Base-by-base conservation (phyloP, 1,140 invertebrate genomes). In the Nasonia longicornis region DNA sequence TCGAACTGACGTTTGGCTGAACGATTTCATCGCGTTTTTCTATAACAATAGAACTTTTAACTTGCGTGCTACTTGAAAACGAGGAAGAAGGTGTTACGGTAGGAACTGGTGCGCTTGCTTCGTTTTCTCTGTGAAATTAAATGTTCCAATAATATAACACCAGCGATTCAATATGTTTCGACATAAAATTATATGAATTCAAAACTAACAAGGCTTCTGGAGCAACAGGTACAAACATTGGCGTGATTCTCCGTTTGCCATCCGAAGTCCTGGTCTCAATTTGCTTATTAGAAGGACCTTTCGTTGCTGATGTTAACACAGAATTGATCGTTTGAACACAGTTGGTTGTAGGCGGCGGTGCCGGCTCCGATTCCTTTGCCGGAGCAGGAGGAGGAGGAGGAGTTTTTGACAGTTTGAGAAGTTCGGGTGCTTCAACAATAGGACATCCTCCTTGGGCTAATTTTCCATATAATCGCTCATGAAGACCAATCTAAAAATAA, bases 251-350 rank as follows among this genome's bases (percentile, higher is more conserved):
- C 71, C 98, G 90, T 89, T 96, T 95, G 20, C 98, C 98, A 91
- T 99, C 97, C 7, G 96, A 95, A 35, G 97, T 97, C 70, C 96
- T 92, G 0, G 97, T 98, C 92, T 99, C 98, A 42, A 98, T 98
- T 93, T 99, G 98, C 87, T 98, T 96, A 90, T 96, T 96, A 70
- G 94, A 95, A 1, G 96, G 95, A 52, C 94, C 77, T 67, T 82
- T 82, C 8, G 26, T 0, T 29, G 83, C 73, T 45, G 75, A 35
- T 35, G 84, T 83, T 14, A 85, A 82, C 20, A 85, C 66, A 22
- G 85, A 85, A 86, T 88, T 91, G 72, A 70, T 83, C 76, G 58
- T 76, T 78, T 63, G 72, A 26, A 70, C 72, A 82, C 72, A 76
- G 38, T 76, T 76, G 45, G 31, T 71, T 42, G 31, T 4, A 73